Base-by-base conservation (phyloP, 2,113 vertebrate species). In the Epinephelus moara region DNA sequence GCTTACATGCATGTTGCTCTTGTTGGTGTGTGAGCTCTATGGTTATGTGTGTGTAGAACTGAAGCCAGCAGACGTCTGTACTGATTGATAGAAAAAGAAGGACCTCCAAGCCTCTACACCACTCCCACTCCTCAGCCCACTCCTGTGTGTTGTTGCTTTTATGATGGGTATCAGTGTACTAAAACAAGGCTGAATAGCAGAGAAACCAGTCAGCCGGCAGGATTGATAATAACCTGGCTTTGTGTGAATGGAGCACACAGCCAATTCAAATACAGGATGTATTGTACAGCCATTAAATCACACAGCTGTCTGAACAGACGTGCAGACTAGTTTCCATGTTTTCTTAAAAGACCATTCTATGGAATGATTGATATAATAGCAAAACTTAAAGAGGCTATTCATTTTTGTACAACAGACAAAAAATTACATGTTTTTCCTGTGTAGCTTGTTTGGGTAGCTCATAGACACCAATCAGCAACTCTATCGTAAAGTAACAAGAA, bases 191-290 rank as follows among this genome's bases (percentile, higher is more conserved):
- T 15, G 87, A 80, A 88, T 80, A 88, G 93, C 80, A 91, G 71
- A 92, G 89, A 88, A 84, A 69, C 62, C 74, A 90, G 88, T 92
- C 82, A 70, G 82, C 82, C 75, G 10, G 88, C 70, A 47, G 88
- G 81, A 93, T 94, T 87, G 83, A 93, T 94, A 92, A 95, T 91
- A 84, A 88, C 86, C 27, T 52, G 71, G 75, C 79, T 93, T 94
- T 93, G 89, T 90, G 87, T 76, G 78, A 90, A 93, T 89, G 80
- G 85, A 89, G 81, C 64, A 71, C 15, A 47, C 47, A 55, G 93
- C 95, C 91, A 95, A 94, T 90, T 93, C 88, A 95, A 95, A 95
- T 92, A 95, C 80, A 75, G 86, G 81, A 93, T 89, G 85, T 86
- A 84, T 85, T 90, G 92, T 86, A 66, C 68, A 60, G 80, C 70